Evolutionary conservation across 1,140 invertebrate species (phyloP), one percentile per base, ranked within the genome.

Genomic region (Coptotermes formosanus): DNA sequence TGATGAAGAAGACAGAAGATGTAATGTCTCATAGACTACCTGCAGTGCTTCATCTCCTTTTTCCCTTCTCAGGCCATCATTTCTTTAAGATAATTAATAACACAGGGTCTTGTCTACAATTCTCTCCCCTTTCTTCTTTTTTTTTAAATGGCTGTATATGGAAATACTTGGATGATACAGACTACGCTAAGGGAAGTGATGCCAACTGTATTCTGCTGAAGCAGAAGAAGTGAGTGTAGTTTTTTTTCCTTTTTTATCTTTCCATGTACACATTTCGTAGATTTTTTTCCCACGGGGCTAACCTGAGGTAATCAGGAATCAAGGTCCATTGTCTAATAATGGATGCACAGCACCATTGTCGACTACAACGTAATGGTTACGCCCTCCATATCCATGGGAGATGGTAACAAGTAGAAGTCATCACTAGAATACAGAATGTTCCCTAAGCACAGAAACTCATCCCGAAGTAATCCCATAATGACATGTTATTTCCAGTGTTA

Each of bases 1-100:
- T 75, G 64, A 75, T 75, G 64, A 75, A 75, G 64, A 75, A 75
- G 64, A 75, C 64, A 75, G 14, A 75, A 75, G 64, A 75, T 30
- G 64, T 75, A 75, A 75, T 75, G 64, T 75, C 64, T 75, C n/a
- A 30, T 75, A 75, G 64, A n/a, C 19, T 75, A 75, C 64, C 64
- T 75, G 16, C 64, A 12, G 30, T 55, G 52, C 14, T 55, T 19
- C 14, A 2, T 55, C 19, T 16, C 52, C 19, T 55, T 16, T 1
- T 8, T 30, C 64, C 64, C 64, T n/a, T 75, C 64, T 75, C n/a
- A 75, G 8, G 52, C 52, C 52, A 2, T 55, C 52, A 55, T 16
- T 25, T 75, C 64, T 14, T 4, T 14, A 12, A 75, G 64, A 30
- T 75, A 75, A 75, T 75, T 75, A 75, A 75, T 75, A 75, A 75